A percentile compares a stretch with the other conserved stretches of the same genome.
phyloP scores from a whole-genome alignment of 2,797 vertebrate species.

The Nannoperca obscura region DNA sequence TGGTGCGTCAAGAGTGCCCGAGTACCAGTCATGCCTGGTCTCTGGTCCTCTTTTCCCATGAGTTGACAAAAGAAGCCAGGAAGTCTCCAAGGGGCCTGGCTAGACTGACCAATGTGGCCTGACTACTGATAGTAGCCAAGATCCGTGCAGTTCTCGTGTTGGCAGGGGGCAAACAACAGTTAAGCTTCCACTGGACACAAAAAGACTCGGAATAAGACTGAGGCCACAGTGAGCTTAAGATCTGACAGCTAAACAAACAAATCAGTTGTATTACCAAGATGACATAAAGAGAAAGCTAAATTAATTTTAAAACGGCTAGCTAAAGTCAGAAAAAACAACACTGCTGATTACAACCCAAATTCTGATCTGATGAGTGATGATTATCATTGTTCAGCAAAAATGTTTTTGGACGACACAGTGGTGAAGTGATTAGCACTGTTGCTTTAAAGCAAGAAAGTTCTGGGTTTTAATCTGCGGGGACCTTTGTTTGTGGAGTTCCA shows the following conservation, averaged over 20 bases:
- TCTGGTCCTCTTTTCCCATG: conserved; percentile 73
- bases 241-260: conserved; percentile 27
- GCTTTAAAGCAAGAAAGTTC: neutral
- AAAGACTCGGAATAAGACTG: conserved; percentile 45
- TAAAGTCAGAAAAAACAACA: conserved; percentile 1
- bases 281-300: conserved; percentile 13
- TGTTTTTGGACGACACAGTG: neutral
- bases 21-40: conserved; percentile 52
- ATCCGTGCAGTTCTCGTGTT: conserved; percentile 61
- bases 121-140: conserved; percentile 64
- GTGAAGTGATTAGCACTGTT: neutral
- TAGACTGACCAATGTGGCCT: conserved; percentile 60
- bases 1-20: conserved; percentile 38
- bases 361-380: neutral
- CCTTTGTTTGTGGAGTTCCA: neutral
- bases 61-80: conserved; percentile 74
- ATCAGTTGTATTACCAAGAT: conserved; percentile 3
- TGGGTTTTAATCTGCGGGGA: neutral
- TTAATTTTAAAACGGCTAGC: neutral
- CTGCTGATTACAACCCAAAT: neutral
- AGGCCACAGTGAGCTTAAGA: conserved; percentile 27
- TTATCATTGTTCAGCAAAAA: conserved; percentile 1
- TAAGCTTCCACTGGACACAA: conserved; percentile 42
- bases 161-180: conserved; percentile 55
- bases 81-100: conserved; percentile 66